Evolutionary conservation across 1,140 invertebrate genomes (phyloP).

Genomic region (Yoshiicerus persimilis): DNA sequence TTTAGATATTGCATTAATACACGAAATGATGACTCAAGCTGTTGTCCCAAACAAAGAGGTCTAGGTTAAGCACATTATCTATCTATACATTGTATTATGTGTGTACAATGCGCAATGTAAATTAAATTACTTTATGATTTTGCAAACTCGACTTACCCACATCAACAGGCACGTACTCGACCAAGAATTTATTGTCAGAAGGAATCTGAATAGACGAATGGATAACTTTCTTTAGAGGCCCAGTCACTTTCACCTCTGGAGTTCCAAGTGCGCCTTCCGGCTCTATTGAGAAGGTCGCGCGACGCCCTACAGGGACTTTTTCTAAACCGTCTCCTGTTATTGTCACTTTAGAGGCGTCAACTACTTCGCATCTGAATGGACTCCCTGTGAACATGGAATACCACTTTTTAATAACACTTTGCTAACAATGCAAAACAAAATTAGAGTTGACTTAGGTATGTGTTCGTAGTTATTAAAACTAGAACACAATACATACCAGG

Average conservation of each 20-base stretch:
- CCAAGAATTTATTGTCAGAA: slow-evolving; percentile 49
- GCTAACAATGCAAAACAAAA: not conserved
- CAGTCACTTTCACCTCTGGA: slow-evolving; percentile 76
- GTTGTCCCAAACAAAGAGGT: not conserved
- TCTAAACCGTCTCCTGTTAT: slow-evolving; percentile 79
- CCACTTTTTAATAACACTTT: not conserved
- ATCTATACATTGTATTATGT: not conserved
- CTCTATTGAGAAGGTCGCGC: slow-evolving; percentile 82
- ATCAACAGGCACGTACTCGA: slow-evolving; percentile 50
- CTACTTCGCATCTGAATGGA: slow-evolving; percentile 72
- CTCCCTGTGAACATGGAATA: slow-evolving; percentile 56
- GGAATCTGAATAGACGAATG: slow-evolving; percentile 48
- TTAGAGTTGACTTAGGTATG: not conserved
- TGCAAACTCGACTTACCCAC: slow-evolving; percentile 41
- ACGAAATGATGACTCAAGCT: not conserved
- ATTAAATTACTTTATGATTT: not conserved
- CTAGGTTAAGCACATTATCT: not conserved
- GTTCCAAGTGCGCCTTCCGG: slow-evolving; percentile 67
- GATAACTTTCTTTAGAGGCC: slow-evolving; percentile 61
- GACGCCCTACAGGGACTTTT: slow-evolving; percentile 84
- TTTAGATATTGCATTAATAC: not conserved
- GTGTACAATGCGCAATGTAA: not conserved
- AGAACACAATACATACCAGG: slow-evolving; percentile 65
- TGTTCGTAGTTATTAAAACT: not conserved
- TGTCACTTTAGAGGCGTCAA: slow-evolving; percentile 72